Base-by-base conservation (phyloP, 2,113 vertebrate species). In the Pituophis catenifer region DNA sequence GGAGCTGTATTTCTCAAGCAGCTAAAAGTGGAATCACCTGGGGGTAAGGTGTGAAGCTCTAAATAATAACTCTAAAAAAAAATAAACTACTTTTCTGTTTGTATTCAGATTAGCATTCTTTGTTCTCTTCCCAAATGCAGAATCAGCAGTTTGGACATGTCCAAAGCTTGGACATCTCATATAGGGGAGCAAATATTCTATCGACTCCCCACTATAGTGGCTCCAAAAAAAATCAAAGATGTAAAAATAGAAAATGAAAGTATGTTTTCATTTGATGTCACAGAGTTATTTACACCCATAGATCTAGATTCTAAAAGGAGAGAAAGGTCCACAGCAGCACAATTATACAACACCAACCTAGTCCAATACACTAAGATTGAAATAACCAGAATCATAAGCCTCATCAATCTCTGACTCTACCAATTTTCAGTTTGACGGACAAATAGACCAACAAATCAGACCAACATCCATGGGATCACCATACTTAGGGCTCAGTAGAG, bases 71-170 rank as follows among this genome's bases (percentile, higher is more conserved):
- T 17, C 59, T 70, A n/a, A n/a, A 70, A n/a, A 62, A 62, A 70
- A 15, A 9, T 26, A 62, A 52, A 0, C 62, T 62, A 0, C 89
- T 44, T 59, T 88, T 94, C 92, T 75, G 3, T 75, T 44, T 11
- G 0, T 81, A 48, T 57, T 24, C 7, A 57, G 90, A 21, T 91
- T 89, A 58, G 53, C 29, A 3, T 85, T 93, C 13, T 88, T 86
- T 90, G 89, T 94, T 86, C 6, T 38, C 19, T 86, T 59, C 62
- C 94, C 93, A 86, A 92, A 90, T 94, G 90, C 1, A 94, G 91
- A 93, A 62, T 88, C 91, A 62, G 2, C 65, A 59, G 92, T 95
- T 89, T 91, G n/a, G 65, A 70, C n/a, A 70, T 33, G 29, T 70
- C 29, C 29, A 70, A 70, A 70, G 29, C 13, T 70, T 70, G 29